Evolutionary conservation across 2,888 invertebrate species (phyloP), one percentile per base, ranked within the genome.

Genomic region (Aphidius colemani): DNA sequence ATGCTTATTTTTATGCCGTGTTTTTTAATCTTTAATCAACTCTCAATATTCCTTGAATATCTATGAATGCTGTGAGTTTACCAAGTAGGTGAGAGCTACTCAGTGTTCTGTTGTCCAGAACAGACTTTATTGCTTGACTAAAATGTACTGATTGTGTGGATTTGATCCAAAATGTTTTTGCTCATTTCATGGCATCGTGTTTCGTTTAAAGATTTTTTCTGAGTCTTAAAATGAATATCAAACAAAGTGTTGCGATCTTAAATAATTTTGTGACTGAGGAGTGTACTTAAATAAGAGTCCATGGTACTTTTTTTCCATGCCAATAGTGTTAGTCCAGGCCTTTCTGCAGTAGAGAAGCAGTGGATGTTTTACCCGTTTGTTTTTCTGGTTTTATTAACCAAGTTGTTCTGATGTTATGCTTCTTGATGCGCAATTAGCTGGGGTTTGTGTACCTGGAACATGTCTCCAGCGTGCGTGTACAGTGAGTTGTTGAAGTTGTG

Each of bases 351-450:
- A 6, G 4, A 46, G n/a, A n/a, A 46, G 10, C 46, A 9, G n/a
- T 46, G 10, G 46, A n/a, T 46, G 39, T 44, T n/a, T n/a, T n/a
- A n/a, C n/a, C n/a, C 44, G 44, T 13, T 7, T 43, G 53, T 7
- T 40, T n/a, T 1, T 39, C 6, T 43, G n/a, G 7, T 9, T 7
- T 1, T 2, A 18, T 18, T 7, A 44, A 8, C 43, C 55, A 55
- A 70, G 65, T 44, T 67, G 60, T 6, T 40, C 6, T 0, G 66
- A 56, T 1, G 67, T 63, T 1, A 69, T 7, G 0, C 70, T 67
- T 44, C 69, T 51, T 3, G 69, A 69, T 0, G 68, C 66, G 40
- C 67, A 66, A 44, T 70, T 67, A 0, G 67, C 67, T 48, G 67
- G 67, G n/a, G 70, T 68, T 10, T 9, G 13, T 4, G 18, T 60